phyloP scores from a whole-genome alignment of 2,113 vertebrate genomes.

The Oceanites oceanicus region DNA sequence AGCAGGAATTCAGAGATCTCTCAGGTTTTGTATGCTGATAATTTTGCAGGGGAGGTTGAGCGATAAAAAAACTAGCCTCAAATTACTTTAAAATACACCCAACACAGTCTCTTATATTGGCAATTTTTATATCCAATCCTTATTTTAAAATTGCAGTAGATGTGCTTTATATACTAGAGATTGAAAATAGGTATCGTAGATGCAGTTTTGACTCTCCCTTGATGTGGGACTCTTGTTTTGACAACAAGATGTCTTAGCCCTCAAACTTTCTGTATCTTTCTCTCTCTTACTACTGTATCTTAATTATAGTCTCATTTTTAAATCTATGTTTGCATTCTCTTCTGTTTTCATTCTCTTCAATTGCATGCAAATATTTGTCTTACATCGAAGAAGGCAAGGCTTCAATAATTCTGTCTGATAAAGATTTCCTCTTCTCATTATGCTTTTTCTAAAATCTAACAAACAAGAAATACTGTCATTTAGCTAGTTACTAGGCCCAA shows the following conservation, averaged over 20 bases:
- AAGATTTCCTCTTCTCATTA: neutral
- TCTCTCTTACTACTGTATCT: neutral
- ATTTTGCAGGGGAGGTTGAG: neutral
- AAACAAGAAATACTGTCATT: neutral
- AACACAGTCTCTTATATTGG: neutral
- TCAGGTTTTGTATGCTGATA: neutral
- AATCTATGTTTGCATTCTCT: neutral
- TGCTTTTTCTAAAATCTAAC: neutral
- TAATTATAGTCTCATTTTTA: neutral
- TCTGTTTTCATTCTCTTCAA: neutral
- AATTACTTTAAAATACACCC: neutral
- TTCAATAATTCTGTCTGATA: neutral
- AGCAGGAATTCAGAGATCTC: neutral
- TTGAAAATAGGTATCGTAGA: neutral
- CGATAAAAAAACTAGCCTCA: neutral
- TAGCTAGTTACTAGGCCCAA: neutral
- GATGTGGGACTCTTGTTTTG: neutral
- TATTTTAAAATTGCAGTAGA: neutral
- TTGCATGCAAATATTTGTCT: neutral
- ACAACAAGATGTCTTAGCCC: neutral
- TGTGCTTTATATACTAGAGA: neutral
- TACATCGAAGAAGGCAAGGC: neutral
- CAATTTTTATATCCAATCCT: neutral
- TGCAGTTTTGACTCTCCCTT: neutral
- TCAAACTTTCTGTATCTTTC: neutral